Base-by-base conservation (phyloP, 2,888 invertebrate genomes). In the Leptodirus hochenwartii region DNA sequence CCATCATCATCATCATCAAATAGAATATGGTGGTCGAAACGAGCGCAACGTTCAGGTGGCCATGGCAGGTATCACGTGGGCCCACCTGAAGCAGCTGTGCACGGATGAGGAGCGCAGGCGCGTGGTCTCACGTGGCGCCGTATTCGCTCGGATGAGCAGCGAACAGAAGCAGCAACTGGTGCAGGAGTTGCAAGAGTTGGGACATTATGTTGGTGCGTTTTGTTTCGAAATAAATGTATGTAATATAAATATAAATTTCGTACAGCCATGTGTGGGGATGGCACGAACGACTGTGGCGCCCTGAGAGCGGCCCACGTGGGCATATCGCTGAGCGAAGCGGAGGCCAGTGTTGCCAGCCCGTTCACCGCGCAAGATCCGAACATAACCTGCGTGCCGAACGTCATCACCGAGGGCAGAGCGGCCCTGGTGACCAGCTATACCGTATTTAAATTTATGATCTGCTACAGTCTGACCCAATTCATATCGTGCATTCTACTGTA, bases 361-460 rank as follows among this genome's bases (percentile, higher is more conserved):
- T 93, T 93, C 54, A 93, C 91, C 0, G 84, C 88, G 0, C 69
- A 78, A 29, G 68, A 73, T 35, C 68, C 78, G 1, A 82, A 90
- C 53, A 82, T 91, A 31, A 70, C 76, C 1, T 87, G 87, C 53
- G 80, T 90, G 0, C 66, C 84, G 0, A 62, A 71, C 11, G 74
- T 90, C 1, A 70, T 79, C 13, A 67, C 77, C 17, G 87, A 91
- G 49, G 90, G 93, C 1, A 66, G 96, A 0, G 90, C 91, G 1
- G 93, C 96, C 0, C 59, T 96, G 6, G 77, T 87, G 17, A 96
- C 96, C 0, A 88, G 88, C n/a, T 93, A 95, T 58, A 90, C 91
- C 0, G 81, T 93, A 37, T 96, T 96, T 62, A 95, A 95, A 47
- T 93, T 90, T 61, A 96, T 96, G 93, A 80, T 93, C 1, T 77